Conservation (phyloP, 2,888 invertebrate species). For the Amblyjoppa fuscipennis region DNA sequence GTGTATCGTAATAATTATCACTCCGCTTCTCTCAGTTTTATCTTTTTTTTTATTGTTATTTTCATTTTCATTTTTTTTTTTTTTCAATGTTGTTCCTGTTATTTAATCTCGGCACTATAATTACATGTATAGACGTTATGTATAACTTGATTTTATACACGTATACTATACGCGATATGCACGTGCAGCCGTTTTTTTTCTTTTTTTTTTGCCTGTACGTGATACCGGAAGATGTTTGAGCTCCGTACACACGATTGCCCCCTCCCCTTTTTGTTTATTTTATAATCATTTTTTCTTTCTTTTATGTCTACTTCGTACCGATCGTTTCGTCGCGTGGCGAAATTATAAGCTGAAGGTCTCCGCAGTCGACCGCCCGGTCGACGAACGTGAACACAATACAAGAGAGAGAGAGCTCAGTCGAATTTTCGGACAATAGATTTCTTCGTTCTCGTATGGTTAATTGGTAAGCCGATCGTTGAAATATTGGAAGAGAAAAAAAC, state of each 20-base stretch:
- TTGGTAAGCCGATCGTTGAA: constrained; percentile 49
- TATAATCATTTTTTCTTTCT: constrained; percentile 8
- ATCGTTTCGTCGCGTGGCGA: not conserved
- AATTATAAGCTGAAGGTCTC: constrained; percentile 20
- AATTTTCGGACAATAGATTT: constrained; percentile 56
- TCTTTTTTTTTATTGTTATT: constrained; percentile 11
- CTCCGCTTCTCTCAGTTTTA: constrained; percentile 28
- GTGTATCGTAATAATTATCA: constrained; percentile 57
- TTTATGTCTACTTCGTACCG: not conserved
- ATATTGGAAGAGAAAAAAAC: constrained; percentile 67
- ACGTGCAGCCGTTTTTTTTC: constrained; percentile 62
- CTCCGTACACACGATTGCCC: constrained; percentile 71
- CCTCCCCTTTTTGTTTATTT: constrained; percentile 32
- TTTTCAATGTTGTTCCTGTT: constrained; percentile 67
- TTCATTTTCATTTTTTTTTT: constrained; percentile 23
- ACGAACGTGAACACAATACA: constrained; percentile 48
- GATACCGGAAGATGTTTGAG: constrained; percentile 67
- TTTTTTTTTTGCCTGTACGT: constrained; percentile 36
- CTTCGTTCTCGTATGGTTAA: constrained; percentile 8
- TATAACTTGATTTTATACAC: constrained; percentile 65
- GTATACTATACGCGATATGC: constrained; percentile 69
- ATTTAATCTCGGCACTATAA: constrained; percentile 77
- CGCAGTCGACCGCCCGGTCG: constrained; percentile 1
- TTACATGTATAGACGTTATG: constrained; percentile 67
- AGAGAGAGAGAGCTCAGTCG: constrained; percentile 79